These are phyloP conservation scores for Clarias macrocephalus DNA, from an alignment of 2,113 vertebrate genomes.

Conservation along the genomic window DNA sequence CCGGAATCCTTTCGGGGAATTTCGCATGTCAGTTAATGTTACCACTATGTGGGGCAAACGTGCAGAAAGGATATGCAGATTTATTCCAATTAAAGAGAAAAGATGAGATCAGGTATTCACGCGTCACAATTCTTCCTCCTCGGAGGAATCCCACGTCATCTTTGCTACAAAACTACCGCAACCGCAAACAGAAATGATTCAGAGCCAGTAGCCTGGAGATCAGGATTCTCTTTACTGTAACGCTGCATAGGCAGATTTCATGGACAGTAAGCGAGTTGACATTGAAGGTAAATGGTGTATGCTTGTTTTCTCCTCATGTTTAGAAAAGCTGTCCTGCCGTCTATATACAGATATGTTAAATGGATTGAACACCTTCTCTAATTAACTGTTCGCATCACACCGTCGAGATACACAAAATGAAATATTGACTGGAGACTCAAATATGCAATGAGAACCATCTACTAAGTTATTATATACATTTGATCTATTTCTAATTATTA, in stretches of 20 bases:
- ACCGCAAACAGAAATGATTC: conserved; percentile 28
- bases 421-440: background rate
- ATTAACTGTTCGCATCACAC: background rate
- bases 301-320: background rate
- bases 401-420: background rate
- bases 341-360: background rate
- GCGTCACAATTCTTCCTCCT: background rate
- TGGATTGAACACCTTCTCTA: background rate
- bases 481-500: background rate
- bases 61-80: no score
- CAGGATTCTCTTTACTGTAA: conserved; percentile 12
- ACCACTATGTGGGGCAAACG: no score
- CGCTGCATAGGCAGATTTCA: background rate
- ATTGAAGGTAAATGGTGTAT: background rate
- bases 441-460: background rate
- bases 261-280: background rate
- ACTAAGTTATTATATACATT: background rate
- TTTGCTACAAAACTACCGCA: conserved; percentile 26
- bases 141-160: conserved; percentile 14
- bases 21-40: no score
- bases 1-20: no score
- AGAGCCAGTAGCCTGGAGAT: conserved; percentile 18
- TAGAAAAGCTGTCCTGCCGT: background rate
- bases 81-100: no score
- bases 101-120: no score